Base-by-base conservation (phyloP, 2,113 vertebrate genomes). In the Malurus melanocephalus region DNA sequence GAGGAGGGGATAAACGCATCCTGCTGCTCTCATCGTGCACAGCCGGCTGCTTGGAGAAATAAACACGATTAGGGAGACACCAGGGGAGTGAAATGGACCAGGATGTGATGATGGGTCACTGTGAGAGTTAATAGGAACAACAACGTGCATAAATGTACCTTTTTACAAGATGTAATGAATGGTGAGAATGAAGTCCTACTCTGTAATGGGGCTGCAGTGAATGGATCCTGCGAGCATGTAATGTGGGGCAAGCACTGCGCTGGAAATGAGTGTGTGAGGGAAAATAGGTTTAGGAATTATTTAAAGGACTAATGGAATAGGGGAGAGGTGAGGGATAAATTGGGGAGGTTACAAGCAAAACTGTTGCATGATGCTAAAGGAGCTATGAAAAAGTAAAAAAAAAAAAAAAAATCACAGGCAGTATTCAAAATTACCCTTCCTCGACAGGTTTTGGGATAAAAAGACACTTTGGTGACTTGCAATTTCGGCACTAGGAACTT, bases 21-120 rank as follows among this genome's bases (percentile, higher is more conserved):
- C 92, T 96, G 75, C 96, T 97, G 81, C 97, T 97, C 93, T 99
- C 98, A 83, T 90, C 88, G 66, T 93, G 96, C 68, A 96, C 97
- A 60, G 97, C 96, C 76, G 96, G 96, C 98, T 99, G 97, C 71
- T 90, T 66, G 85, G 84, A 85, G 84, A 94, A 80, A 53, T 59
- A 95, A 94, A 92, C 73, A 88, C 16, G 18, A 79, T 94, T 92
- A 93, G 49, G 68, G 67, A 90, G 45, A 87, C 85, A 87, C n/a
- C 84, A 77, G 10, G 7, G 71, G 80, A 84, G 81, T 66, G 80
- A 94, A 93, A 87, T 30, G 32, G 87, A 71, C n/a, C 24, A 82
- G 48, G 24, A 82, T 43, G 86, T 48, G 62, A 79, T 88, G 87
- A 75, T 35, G 71, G 38, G 86, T 76, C 43, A 43, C 56, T 24